A percentile compares a stretch with the other conserved stretches of the same genome.
phyloP scores from a whole-genome alignment of 2,113 vertebrate species.

The Perccottus glenii region DNA sequence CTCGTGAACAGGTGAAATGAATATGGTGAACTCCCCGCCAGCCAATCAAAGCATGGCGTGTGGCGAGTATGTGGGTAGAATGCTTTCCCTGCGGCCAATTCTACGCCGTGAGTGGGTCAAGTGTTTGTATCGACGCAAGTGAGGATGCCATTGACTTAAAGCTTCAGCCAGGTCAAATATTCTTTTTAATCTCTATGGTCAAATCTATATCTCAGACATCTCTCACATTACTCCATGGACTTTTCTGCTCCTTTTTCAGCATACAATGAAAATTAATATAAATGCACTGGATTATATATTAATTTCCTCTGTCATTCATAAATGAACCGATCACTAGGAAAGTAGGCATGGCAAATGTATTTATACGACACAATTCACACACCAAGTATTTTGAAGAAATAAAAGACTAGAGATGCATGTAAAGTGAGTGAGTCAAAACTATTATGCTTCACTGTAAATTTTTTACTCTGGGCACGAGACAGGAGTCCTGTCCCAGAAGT shows the following conservation, averaged over 20 bases:
- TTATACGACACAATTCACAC: too few species aligned
- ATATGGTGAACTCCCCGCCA: slow-evolving; percentile 22
- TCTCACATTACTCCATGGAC: slow-evolving; percentile 6
- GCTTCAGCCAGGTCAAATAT: slow-evolving; percentile 32
- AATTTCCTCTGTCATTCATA: too few species aligned
- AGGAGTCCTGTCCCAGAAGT: too few species aligned
- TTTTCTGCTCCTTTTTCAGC: neutral
- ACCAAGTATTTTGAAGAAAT: too few species aligned
- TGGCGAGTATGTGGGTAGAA: neutral
- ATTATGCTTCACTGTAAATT: too few species aligned
- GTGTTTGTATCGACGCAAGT: slow-evolving; percentile 11
- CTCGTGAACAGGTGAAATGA: slow-evolving; percentile 66
- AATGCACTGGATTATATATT: too few species aligned
- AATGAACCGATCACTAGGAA: too few species aligned
- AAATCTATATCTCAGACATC: slow-evolving; percentile 8
- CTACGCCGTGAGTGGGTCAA: neutral
- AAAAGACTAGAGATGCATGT: too few species aligned
- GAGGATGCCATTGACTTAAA: slow-evolving; percentile 19
- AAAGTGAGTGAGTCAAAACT: too few species aligned
- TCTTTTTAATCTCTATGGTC: slow-evolving; percentile 19
- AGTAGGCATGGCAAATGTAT: too few species aligned
- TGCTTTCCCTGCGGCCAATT: slow-evolving; percentile 21
- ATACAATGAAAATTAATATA: neutral
- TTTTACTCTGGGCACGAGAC: too few species aligned
- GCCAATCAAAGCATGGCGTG: slow-evolving; percentile 31